Evolutionary conservation across 2,113 vertebrate species (phyloP).

Genomic region (Megaptera novaeangliae): DNA sequence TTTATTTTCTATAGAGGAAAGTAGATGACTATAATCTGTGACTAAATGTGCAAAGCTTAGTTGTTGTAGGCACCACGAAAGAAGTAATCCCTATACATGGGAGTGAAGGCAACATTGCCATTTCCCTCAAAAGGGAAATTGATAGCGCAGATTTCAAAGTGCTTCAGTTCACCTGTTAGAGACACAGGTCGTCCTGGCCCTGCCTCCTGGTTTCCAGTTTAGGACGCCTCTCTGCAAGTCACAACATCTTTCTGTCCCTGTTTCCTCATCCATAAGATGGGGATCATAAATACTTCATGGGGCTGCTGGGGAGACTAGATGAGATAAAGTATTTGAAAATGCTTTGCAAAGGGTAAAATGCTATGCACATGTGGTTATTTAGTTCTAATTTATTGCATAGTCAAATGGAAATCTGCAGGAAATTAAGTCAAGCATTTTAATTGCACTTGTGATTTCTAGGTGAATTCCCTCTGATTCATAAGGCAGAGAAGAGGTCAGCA

Average conservation of each 20-base stretch:
- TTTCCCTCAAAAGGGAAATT: neutral
- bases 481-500: neutral
- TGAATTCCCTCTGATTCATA: constrained; percentile 38
- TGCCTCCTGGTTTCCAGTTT: neutral
- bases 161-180: neutral
- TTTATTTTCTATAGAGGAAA: neutral
- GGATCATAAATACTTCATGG: neutral
- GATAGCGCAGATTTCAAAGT: no score
- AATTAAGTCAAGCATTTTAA: constrained; percentile 56
- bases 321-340: constrained; percentile 33
- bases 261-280: neutral
- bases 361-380: constrained; percentile 36
- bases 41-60: neutral
- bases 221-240: neutral
- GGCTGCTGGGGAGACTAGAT: neutral
- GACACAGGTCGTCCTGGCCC: neutral
- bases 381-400: constrained; percentile 36
- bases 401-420: constrained; percentile 28
- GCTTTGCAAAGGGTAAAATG: constrained; percentile 28
- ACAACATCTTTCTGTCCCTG: neutral
- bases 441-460: constrained; percentile 45
- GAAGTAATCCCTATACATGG: neutral
- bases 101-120: neutral
- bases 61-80: neutral
- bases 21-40: neutral